phyloP scores from a whole-genome alignment of 1,140 invertebrate genomes.

The Onthophagus taurus region DNA sequence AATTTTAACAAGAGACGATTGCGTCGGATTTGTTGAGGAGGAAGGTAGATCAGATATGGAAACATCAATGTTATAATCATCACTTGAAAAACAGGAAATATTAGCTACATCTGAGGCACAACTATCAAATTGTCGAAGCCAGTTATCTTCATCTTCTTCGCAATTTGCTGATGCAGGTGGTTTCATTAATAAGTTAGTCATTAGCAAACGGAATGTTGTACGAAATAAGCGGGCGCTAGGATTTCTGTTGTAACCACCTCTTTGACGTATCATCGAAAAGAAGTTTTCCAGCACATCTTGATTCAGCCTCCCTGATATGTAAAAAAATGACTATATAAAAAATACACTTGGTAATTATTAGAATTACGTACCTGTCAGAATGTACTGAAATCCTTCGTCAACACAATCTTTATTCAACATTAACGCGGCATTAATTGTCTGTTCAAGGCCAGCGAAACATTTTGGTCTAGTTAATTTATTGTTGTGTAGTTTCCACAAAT shows the following conservation, averaged over 20 bases:
- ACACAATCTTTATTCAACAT: conserved; percentile 7
- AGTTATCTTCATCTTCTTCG: conserved; percentile 4
- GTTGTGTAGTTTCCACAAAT: not conserved
- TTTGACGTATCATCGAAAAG: conserved; percentile 18
- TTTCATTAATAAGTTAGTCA: conserved; percentile 16
- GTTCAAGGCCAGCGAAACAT: conserved; percentile 16
- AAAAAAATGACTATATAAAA: no score
- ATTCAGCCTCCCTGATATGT: conserved; percentile 14
- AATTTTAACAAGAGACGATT: not conserved
- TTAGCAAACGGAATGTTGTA: no score
- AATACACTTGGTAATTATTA: no score
- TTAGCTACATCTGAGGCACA: not conserved
- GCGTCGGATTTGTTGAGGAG: not conserved
- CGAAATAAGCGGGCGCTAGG: no score
- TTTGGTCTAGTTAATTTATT: not conserved
- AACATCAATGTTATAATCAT: not conserved
- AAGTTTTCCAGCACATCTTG: conserved; percentile 27
- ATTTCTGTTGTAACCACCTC: no score
- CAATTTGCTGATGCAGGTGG: conserved; percentile 10
- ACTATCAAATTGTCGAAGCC: not conserved
- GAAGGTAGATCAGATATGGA: not conserved
- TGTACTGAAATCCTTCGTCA: conserved; percentile 15
- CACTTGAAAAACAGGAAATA: not conserved
- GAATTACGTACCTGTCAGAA: conserved; percentile 17
- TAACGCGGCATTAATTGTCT: conserved; percentile 19